phyloP scores from a whole-genome alignment of 1,140 invertebrate genomes.

The Saccostrea cuccullata region DNA sequence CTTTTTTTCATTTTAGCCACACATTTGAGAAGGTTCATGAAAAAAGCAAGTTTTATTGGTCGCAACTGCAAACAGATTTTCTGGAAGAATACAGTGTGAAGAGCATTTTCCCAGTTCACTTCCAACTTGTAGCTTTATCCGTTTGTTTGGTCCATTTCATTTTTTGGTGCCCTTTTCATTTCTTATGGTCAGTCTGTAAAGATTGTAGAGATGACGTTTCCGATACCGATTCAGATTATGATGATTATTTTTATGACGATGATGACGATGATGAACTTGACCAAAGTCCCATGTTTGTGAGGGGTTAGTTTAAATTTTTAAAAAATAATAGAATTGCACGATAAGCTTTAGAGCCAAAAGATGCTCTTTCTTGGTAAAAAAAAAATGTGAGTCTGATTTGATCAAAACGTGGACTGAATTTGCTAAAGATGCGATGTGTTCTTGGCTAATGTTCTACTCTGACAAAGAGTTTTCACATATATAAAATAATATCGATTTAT shows the following conservation, averaged over 20 bases:
- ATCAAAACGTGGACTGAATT: no score
- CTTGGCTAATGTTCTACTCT: no score
- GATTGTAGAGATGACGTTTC: no score
- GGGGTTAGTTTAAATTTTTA: not conserved
- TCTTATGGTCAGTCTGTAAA: not conserved
- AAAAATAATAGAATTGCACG: no score
- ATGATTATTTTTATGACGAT: not conserved
- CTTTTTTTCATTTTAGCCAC: constrained; percentile 17
- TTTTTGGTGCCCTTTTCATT: not conserved
- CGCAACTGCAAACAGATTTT: constrained; percentile 26
- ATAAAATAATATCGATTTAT: no score
- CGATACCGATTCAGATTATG: no score
- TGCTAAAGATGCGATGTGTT: no score
- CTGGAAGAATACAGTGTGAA: constrained; percentile 40
- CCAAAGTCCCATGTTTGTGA: not conserved
- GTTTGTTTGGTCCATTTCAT: not conserved
- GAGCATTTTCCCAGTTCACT: constrained; percentile 23
- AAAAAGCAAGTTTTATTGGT: not conserved
- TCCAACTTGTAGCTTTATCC: not conserved
- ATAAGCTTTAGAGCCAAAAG: no score
- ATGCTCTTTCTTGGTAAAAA: no score
- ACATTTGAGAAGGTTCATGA: not conserved
- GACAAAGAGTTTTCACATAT: no score
- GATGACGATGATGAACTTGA: not conserved
- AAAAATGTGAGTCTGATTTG: no score